These are phyloP conservation scores for Podilymbus podiceps DNA, from an alignment of 2,113 vertebrate genomes.

Conservation along the genomic window DNA sequence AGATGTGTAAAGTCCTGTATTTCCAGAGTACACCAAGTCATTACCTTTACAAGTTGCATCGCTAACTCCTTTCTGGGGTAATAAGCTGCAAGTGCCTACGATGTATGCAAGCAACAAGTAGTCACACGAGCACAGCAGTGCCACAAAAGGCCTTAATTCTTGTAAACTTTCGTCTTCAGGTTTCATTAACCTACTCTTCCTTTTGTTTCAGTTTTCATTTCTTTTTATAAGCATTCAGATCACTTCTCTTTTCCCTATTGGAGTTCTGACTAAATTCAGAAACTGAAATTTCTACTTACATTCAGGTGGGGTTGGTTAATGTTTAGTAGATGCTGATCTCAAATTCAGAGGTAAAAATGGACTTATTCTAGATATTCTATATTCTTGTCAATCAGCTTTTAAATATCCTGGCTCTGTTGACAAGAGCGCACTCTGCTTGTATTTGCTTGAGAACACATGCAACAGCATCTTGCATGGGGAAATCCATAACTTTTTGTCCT, in stretches of 20 bases:
- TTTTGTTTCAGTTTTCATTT: neutral
- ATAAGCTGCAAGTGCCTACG: neutral
- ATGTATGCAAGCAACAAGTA: neutral
- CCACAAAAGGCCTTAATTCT: neutral
- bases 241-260: neutral
- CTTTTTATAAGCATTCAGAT: neutral
- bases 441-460: neutral
- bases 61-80: neutral
- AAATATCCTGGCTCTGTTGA: neutral
- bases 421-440: neutral
- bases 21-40: neutral
- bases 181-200: neutral
- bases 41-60: neutral
- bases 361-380: neutral
- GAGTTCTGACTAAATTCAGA: neutral
- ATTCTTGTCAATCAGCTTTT: neutral
- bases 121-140: neutral
- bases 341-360: neutral
- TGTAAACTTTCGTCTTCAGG: neutral
- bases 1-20: neutral
- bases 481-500: neutral
- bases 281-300: neutral
- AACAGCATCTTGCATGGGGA: neutral
- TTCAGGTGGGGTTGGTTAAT: neutral
- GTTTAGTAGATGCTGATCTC: neutral